These are phyloP conservation scores for Ormyrus rosae DNA, from an alignment of 2,888 invertebrate genomes.

Conservation along the genomic window DNA sequence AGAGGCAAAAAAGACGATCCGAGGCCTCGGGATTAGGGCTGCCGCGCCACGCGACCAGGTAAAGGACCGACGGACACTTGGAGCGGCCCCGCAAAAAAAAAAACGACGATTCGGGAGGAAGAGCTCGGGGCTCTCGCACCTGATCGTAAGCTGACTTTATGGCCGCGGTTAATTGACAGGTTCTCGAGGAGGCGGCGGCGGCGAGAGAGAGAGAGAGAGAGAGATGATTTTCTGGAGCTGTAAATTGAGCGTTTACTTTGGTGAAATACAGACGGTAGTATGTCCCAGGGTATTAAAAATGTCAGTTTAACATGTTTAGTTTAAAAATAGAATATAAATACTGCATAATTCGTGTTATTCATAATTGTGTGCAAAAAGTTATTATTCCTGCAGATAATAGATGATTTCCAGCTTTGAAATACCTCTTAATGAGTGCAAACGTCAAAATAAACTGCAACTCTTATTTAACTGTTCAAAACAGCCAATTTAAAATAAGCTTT, in stretches of 20 bases:
- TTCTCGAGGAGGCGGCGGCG: background rate
- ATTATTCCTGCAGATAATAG: too few species aligned
- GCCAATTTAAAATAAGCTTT: too few species aligned
- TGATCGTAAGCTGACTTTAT: background rate
- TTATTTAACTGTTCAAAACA: too few species aligned
- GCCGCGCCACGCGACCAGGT: slow-evolving; percentile 73
- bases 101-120: slow-evolving; percentile 14
- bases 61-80: slow-evolving; percentile 56
- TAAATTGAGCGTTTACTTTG: background rate
- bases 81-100: slow-evolving; percentile 11
- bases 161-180: background rate
- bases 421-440: too few species aligned
- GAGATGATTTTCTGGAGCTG: background rate
- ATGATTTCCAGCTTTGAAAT: too few species aligned
- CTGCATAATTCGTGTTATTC: too few species aligned
- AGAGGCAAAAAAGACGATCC: slow-evolving; percentile 71
- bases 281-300: too few species aligned
- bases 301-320: too few species aligned
- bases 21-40: slow-evolving; percentile 72
- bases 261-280: too few species aligned
- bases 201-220: background rate
- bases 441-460: too few species aligned
- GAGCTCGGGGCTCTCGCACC: background rate
- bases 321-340: too few species aligned
- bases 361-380: too few species aligned